Conservation (phyloP, 2,797 vertebrate genomes). For the Coluber constrictor region DNA sequence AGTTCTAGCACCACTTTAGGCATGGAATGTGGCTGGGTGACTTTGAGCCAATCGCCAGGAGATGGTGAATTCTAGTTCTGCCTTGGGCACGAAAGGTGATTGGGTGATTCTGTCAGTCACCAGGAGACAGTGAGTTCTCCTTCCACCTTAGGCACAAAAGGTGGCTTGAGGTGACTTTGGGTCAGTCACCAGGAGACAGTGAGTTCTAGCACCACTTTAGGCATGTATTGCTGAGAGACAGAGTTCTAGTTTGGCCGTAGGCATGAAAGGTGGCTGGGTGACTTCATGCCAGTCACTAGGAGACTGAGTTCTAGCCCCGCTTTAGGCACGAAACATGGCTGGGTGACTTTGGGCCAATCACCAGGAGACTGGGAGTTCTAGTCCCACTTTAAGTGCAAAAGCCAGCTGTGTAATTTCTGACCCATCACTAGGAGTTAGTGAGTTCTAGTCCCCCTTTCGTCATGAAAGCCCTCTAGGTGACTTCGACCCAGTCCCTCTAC, state of each 20-base stretch:
- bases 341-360: not conserved
- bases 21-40: not conserved
- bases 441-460: not conserved
- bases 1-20: rapidly evolving
- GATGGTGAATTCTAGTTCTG: rapidly evolving
- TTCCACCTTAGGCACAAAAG: rapidly evolving
- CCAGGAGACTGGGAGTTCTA: not conserved
- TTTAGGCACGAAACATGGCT: not conserved
- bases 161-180: not conserved
- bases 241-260: not conserved
- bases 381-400: not conserved
- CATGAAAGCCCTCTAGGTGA: not conserved
- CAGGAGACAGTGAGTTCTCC: rapidly evolving
- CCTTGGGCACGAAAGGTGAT: rapidly evolving
- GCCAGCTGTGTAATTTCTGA: not conserved
- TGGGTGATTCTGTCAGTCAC: not conserved
- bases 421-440: not conserved
- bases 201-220: not conserved
- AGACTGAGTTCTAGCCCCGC: not conserved
- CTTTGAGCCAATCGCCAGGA: not conserved
- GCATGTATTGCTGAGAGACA: rapidly evolving
- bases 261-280: not conserved
- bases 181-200: rapidly evolving
- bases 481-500: not conserved
- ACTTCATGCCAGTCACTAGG: not conserved